Evolutionary conservation across 2,888 invertebrate species (phyloP).

Genomic region (Drosophila mercatorum): DNA sequence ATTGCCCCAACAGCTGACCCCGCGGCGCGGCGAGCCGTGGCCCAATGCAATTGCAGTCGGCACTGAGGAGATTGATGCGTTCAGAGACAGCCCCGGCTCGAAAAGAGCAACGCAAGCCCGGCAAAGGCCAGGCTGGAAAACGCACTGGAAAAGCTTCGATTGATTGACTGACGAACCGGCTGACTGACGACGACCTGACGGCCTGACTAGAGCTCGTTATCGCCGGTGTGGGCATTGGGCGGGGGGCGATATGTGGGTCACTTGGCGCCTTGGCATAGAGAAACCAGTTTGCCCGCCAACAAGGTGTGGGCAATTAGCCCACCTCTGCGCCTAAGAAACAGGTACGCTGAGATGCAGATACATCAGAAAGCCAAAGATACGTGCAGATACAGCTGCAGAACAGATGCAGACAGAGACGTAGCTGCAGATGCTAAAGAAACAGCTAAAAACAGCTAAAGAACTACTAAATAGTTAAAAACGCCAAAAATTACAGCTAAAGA

Average conservation of each 20-base stretch:
- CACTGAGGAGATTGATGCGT: slow-evolving; percentile 72
- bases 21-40: slow-evolving; percentile 26
- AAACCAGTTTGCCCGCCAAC: slow-evolving; percentile 58
- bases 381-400: slow-evolving; percentile 14
- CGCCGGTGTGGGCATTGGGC: slow-evolving; percentile 11
- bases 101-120: neutral
- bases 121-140: slow-evolving; percentile 21
- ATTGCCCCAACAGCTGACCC: slow-evolving; percentile 59
- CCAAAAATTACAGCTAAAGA: slow-evolving; percentile 3
- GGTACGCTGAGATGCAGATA: slow-evolving; percentile 18
- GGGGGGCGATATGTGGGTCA: slow-evolving; percentile 63
- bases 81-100: slow-evolving; percentile 68
- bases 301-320: slow-evolving; percentile 43
- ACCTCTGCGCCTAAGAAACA: slow-evolving; percentile 27
- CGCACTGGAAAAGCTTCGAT: slow-evolving; percentile 43
- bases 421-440: neutral
- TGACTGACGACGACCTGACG: slow-evolving; percentile 11
- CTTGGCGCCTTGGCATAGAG: slow-evolving; percentile 63
- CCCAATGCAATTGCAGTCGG: slow-evolving; percentile 51
- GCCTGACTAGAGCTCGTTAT: slow-evolving; percentile 51
- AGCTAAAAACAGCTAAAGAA: neutral
- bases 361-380: neutral
- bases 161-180: slow-evolving; percentile 16
- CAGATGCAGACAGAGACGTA: slow-evolving; percentile 7
- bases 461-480: no score